Percentiles rank a stretch among this genome's conserved stretches.
Evolutionary conservation across 2,113 vertebrate genomes (phyloP).

Genomic region (Salvelinus alpinus): DNA sequence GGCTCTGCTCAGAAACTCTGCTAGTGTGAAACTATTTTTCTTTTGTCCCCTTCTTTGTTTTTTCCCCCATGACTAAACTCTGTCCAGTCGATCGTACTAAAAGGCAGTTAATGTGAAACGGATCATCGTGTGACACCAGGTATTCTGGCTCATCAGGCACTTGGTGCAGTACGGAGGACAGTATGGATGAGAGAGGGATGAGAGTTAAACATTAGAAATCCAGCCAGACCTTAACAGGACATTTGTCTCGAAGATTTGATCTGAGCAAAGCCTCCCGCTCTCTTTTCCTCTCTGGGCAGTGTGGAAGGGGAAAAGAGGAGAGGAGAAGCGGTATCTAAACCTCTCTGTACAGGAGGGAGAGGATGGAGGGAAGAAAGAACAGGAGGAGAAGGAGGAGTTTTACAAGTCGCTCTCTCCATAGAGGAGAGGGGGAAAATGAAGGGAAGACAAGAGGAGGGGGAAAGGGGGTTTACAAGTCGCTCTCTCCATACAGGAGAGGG

Average conservation of each 20-base stretch:
- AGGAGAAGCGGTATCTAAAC: background rate
- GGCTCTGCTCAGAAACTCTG: slow-evolving; percentile 48
- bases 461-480: slow-evolving; percentile 81
- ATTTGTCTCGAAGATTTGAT: slow-evolving; percentile 5
- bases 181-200: slow-evolving; percentile 13
- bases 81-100: slow-evolving; percentile 14
- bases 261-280: slow-evolving; percentile 57
- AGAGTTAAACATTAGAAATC: background rate
- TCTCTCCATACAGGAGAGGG: slow-evolving; percentile 74
- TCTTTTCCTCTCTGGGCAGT: slow-evolving; percentile 46
- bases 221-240: slow-evolving; percentile 16
- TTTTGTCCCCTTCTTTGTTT: background rate
- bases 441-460: background rate
- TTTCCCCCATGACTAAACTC: slow-evolving; percentile 6
- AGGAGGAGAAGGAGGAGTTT: slow-evolving; percentile 42
- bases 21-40: background rate
- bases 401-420: slow-evolving; percentile 46
- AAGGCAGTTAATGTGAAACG: slow-evolving; percentile 28
- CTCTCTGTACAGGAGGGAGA: slow-evolving; percentile 7
- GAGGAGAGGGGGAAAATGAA: slow-evolving; percentile 14
- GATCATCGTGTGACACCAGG: slow-evolving; percentile 40
- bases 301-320: slow-evolving; percentile 34
- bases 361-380: slow-evolving; percentile 24
- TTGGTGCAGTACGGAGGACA: background rate
- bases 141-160: slow-evolving; percentile 15